These are phyloP conservation scores for Cremastinae sp. DNA, from an alignment of 2,888 invertebrate species.

Conservation along the genomic window DNA sequence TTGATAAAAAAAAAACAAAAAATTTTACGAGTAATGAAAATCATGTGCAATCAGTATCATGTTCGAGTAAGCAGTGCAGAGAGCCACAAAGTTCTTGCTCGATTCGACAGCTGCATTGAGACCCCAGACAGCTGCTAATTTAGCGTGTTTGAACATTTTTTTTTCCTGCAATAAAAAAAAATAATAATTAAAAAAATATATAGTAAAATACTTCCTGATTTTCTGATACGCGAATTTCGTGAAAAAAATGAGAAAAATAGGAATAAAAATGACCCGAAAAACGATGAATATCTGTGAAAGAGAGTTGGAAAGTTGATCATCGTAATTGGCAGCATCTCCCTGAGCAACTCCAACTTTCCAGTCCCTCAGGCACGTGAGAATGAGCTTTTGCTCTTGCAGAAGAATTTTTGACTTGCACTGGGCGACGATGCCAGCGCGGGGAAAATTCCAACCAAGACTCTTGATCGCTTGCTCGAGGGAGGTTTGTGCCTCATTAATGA, in stretches of 20 bases:
- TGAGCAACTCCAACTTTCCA: constrained; percentile 69
- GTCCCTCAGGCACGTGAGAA: constrained; percentile 71
- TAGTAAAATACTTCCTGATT: no score
- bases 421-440: constrained; percentile 70
- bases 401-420: constrained; percentile 69
- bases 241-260: constrained; percentile 20
- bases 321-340: constrained; percentile 78
- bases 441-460: constrained; percentile 80
- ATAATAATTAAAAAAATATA: no score
- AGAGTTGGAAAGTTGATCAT: constrained; percentile 80
- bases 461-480: constrained; percentile 77
- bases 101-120: constrained; percentile 82
- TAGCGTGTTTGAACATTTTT: constrained; percentile 80
- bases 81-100: constrained; percentile 81
- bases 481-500: constrained; percentile 77
- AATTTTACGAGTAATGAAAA: constrained; percentile 69
- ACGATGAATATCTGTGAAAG: constrained; percentile 78
- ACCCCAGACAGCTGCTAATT: constrained; percentile 83
- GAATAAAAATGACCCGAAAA: constrained; percentile 71
- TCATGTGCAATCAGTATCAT: constrained; percentile 80
- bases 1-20: not conserved
- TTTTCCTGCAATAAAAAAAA: constrained; percentile 65
- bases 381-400: constrained; percentile 74
- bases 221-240: no score
- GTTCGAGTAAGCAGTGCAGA: constrained; percentile 83